phyloP scores from a whole-genome alignment of 2,113 vertebrate species.

The Eolophus roseicapilla region DNA sequence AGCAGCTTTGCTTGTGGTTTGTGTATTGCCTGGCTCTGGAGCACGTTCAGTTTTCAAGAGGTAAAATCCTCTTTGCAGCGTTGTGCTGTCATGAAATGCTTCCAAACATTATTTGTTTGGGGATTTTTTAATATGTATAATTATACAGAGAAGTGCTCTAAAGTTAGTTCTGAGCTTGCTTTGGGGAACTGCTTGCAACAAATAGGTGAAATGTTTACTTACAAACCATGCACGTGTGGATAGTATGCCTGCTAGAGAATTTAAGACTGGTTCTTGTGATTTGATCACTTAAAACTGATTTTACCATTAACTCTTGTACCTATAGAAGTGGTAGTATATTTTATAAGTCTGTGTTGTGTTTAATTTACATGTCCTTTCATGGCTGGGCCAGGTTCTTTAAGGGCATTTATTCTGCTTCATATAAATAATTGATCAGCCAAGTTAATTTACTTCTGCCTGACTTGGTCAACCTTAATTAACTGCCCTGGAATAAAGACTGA shows the following conservation, averaged over 20 bases:
- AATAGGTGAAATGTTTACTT: background rate
- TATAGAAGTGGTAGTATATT: conserved; percentile 73
- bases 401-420: conserved; percentile 95
- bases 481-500: conserved; percentile 80
- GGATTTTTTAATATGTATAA: too few species aligned
- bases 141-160: background rate
- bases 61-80: background rate
- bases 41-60: accelerated
- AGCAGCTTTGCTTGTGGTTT: background rate
- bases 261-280: background rate
- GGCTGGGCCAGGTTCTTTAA: conserved; percentile 88
- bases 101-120: background rate
- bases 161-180: background rate
- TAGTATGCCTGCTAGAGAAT: background rate
- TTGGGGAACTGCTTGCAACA: background rate
- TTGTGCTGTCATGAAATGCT: background rate
- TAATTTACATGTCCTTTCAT: conserved; percentile 85
- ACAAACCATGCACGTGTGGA: background rate
- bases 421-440: conserved; percentile 98
- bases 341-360: conserved; percentile 86
- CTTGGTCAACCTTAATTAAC: conserved; percentile 96
- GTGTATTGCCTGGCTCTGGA: background rate
- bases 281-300: conserved; percentile 57
- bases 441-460: conserved; percentile 96
- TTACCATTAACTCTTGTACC: conserved; percentile 55